Base-by-base conservation (phyloP, 2,113 vertebrate genomes). In the Peucedramus taeniatus region DNA sequence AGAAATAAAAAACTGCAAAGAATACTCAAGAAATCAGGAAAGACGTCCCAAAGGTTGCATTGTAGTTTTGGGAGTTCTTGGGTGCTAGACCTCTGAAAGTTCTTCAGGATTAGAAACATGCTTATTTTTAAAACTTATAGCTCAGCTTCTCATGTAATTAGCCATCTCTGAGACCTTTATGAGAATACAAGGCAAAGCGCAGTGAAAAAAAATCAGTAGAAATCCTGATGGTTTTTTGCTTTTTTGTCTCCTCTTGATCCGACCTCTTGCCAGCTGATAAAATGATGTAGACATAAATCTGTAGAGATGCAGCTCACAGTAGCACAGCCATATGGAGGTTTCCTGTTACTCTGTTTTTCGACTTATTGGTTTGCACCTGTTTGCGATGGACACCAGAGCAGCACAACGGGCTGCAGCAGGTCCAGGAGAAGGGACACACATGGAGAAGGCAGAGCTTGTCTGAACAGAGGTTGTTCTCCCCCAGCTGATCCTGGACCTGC, bases 341-440 rank as follows among this genome's bases (percentile, higher is more conserved):
- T 45, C 16, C 24, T 33, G 21, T 51, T 21, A 40, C 5, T 40
- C 14, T 20, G 17, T 11, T 89, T 21, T 92, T 57, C 14, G 45
- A 1, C 37, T 81, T 79, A 31, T 59, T 10, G 5, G 8, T 64
- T 75, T 30, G 6, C 31, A 23, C 18, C 30, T 26, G 14, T 49
- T 72, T 69, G 42, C 1, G 0, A 35, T 0, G 1, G 26, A 35
- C 3, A 11, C 27, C 0, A 0, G 19, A 49, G 47, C 60, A 35
- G 17, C 6, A 45, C 9, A 22, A 15, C 0, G 2, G 15, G 31
- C 1, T 6, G 64, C n/a, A 37, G 49, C 81, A 54, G 37, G 16
- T 47, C 10, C 18, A 16, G 8, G 12, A 60, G 40, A n/a, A 61
- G 30, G 12, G 20, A n/a, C 15, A 20, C 33, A 10, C 15, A 15